These are phyloP conservation scores for Heliothis subflexa DNA, from an alignment of 1,140 invertebrate genomes.

Conservation along the genomic window DNA sequence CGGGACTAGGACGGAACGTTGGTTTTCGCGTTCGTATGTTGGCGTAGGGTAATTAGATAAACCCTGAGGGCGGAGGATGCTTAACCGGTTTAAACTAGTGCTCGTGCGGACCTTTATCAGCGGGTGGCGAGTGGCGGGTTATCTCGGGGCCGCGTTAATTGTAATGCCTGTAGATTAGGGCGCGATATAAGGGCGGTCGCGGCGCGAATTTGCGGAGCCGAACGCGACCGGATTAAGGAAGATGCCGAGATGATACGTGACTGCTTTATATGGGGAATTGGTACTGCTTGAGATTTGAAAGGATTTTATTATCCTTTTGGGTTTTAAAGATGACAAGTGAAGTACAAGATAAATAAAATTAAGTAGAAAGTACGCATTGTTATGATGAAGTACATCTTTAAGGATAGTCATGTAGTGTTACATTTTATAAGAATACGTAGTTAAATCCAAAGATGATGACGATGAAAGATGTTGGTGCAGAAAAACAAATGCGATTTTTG, in stretches of 20 bases:
- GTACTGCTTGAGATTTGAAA: conserved; percentile 28
- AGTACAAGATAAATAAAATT: too few species aligned
- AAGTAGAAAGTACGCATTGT: too few species aligned
- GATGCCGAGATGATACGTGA: conserved; percentile 45
- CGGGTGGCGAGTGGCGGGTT: conserved; percentile 83
- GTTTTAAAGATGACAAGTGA: not conserved
- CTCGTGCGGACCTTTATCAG: conserved; percentile 76
- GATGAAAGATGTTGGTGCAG: too few species aligned
- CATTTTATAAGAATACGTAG: too few species aligned
- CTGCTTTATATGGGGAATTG: conserved; percentile 42
- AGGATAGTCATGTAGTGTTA: too few species aligned
- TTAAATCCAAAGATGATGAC: too few species aligned
- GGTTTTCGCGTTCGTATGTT: conserved; percentile 65
- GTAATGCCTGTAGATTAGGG: conserved; percentile 82
- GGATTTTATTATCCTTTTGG: conserved; percentile 1
- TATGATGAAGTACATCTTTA: too few species aligned
- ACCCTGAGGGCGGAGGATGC: conserved; percentile 78
- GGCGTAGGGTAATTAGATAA: conserved; percentile 83
- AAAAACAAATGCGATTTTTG: too few species aligned
- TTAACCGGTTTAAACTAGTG: conserved; percentile 83
- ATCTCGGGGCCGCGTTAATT: conserved; percentile 84
- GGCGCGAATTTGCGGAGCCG: conserved; percentile 38
- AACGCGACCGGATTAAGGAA: conserved; percentile 44
- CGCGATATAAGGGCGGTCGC: conserved; percentile 69
- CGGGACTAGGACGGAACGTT: conserved; percentile 48